phyloP scores from a whole-genome alignment of 2,797 vertebrate genomes.

The Cynodonichthys magdalenae region DNA sequence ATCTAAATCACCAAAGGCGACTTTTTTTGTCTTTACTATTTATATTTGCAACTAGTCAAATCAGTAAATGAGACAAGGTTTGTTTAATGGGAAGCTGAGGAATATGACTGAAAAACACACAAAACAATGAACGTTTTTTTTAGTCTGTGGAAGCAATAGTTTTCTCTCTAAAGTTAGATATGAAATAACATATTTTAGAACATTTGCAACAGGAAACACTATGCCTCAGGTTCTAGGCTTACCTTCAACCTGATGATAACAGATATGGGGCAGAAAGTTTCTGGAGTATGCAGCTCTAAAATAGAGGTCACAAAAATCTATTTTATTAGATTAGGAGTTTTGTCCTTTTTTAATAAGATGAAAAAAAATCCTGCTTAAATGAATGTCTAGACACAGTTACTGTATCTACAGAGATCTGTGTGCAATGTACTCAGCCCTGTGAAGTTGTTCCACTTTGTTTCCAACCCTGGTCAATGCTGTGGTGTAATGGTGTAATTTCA shows the following conservation, averaged over 20 bases:
- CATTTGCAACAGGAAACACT: constrained; percentile 66
- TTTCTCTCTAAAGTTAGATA: constrained; percentile 44
- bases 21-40: constrained; percentile 57
- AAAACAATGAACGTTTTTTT: constrained; percentile 41
- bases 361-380: constrained; percentile 8
- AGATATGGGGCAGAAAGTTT: constrained; percentile 40
- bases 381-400: constrained; percentile 18
- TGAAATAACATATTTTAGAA: constrained; percentile 28
- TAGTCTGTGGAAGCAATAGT: constrained; percentile 43
- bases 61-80: constrained; percentile 73
- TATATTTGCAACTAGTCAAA: constrained; percentile 58
- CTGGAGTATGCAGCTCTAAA: constrained; percentile 25
- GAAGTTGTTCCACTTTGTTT: constrained; percentile 53
- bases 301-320: constrained; percentile 32
- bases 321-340: constrained; percentile 9
- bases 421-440: constrained; percentile 51
- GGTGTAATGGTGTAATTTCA: constrained; percentile 80
- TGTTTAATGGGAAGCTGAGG: constrained; percentile 61
- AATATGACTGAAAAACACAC: constrained; percentile 51
- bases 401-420: constrained; percentile 28
- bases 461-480: constrained; percentile 78
- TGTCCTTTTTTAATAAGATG: constrained; percentile 14
- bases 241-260: constrained; percentile 65
- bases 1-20: constrained; percentile 71
- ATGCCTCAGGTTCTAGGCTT: constrained; percentile 69